Percentiles rank a stretch among this genome's conserved stretches.
phyloP scores from a whole-genome alignment of 2,888 invertebrate genomes.

The Ectemnius continuus region DNA sequence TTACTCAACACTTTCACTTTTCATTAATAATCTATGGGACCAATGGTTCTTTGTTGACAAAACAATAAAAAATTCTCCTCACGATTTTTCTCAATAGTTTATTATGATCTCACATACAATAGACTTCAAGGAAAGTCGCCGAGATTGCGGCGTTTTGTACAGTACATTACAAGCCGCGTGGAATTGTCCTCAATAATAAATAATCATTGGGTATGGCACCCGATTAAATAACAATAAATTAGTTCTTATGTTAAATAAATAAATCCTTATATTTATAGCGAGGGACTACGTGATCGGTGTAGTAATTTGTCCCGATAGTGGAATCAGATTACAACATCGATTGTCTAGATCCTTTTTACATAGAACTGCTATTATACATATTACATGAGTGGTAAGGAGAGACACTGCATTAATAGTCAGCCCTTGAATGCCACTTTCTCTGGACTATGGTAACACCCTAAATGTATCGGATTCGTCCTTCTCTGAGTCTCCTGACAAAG shows the following conservation, averaged over 20 bases:
- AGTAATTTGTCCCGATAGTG: neutral
- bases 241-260: constrained; percentile 50
- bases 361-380: too few species aligned
- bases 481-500: constrained; percentile 34
- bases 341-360: too few species aligned
- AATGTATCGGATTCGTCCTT: constrained; percentile 13
- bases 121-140: neutral
- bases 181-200: constrained; percentile 24
- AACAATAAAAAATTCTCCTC: too few species aligned
- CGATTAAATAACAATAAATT: constrained; percentile 63
- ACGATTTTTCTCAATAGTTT: constrained; percentile 38
- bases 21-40: too few species aligned
- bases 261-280: constrained; percentile 28
- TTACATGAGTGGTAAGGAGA: neutral
- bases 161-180: constrained; percentile 20
- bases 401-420: neutral
- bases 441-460: neutral
- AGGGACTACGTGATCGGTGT: neutral
- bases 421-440: constrained; percentile 6
- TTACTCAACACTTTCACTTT: too few species aligned
- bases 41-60: too few species aligned
- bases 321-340: too few species aligned
- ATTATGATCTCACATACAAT: constrained; percentile 45
- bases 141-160: constrained; percentile 33
- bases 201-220: constrained; percentile 73